phyloP scores from a whole-genome alignment of 37 sponge, comb jelly and placozoan genomes.

The Oscarella lobularis region DNA sequence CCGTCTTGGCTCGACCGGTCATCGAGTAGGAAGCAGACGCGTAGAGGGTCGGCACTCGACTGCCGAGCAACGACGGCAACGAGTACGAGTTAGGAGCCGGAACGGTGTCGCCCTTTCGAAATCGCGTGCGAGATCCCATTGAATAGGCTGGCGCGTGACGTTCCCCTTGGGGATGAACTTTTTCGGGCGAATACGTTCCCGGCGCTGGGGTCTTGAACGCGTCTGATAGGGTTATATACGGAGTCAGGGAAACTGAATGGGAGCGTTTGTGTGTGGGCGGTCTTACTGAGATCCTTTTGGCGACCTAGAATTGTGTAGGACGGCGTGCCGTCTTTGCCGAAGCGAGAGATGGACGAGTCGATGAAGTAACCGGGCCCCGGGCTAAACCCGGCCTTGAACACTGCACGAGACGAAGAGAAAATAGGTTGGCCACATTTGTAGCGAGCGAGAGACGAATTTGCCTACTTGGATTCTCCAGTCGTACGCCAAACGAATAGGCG shows the following conservation, averaged over 20 bases:
- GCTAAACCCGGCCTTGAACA: conserved; percentile 58
- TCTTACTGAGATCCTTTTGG: conserved; percentile 76
- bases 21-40: conserved; percentile 78
- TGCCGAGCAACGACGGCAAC: conserved; percentile 76
- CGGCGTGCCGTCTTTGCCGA: conserved; percentile 80
- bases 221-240: conserved; percentile 17
- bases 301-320: conserved; percentile 62
- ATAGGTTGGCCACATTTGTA: neutral
- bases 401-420: conserved; percentile 18
- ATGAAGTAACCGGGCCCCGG: conserved; percentile 85
- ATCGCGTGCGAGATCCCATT: conserved; percentile 69
- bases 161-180: conserved; percentile 74
- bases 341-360: conserved; percentile 53
- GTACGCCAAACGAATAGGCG: conserved; percentile 71
- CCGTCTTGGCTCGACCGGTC: conserved; percentile 65
- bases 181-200: conserved; percentile 70
- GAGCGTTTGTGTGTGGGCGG: neutral
- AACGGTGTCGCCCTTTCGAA: conserved; percentile 80
- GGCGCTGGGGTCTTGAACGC: conserved; percentile 86
- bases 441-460: neutral
- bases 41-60: conserved; percentile 35
- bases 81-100: conserved; percentile 90
- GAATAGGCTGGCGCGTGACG: conserved; percentile 81
- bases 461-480: conserved; percentile 70
- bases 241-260: neutral